phyloP scores from a whole-genome alignment of 2,797 vertebrate genomes.

The Catharus ustulatus region DNA sequence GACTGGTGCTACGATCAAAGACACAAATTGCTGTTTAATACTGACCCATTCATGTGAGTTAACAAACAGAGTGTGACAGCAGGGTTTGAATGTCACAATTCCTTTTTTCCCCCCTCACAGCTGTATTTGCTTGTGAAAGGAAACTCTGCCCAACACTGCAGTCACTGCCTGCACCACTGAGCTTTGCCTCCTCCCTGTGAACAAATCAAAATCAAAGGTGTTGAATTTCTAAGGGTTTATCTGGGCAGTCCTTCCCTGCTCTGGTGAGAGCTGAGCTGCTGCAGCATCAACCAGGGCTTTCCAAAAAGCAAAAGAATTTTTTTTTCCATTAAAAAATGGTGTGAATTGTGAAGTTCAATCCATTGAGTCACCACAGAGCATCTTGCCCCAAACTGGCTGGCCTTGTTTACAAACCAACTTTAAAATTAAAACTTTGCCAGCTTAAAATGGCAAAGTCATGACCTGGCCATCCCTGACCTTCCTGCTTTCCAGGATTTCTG shows the following conservation, averaged over 20 bases:
- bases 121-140: not conserved
- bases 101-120: not conserved
- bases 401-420: not conserved
- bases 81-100: not conserved
- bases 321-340: no score
- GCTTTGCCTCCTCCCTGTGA: not conserved
- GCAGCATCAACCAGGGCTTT: not conserved
- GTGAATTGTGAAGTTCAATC: not conserved
- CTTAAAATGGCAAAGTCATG: not conserved
- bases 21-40: not conserved
- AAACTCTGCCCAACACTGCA: accelerated
- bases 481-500: not conserved
- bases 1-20: not conserved
- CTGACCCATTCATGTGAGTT: accelerated
- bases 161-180: not conserved
- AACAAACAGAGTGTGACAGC: accelerated
- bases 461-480: no score
- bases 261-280: not conserved
- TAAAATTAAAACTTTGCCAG: no score
- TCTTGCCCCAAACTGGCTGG: not conserved
- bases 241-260: not conserved
- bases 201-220: no score
- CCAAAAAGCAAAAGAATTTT: not conserved
- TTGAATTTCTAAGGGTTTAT: not conserved
- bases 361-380: accelerated